Percentiles rank a stretch among this genome's conserved stretches.
Evolutionary conservation across 2,888 invertebrate genomes (phyloP).

Genomic region (Thera britannica): DNA sequence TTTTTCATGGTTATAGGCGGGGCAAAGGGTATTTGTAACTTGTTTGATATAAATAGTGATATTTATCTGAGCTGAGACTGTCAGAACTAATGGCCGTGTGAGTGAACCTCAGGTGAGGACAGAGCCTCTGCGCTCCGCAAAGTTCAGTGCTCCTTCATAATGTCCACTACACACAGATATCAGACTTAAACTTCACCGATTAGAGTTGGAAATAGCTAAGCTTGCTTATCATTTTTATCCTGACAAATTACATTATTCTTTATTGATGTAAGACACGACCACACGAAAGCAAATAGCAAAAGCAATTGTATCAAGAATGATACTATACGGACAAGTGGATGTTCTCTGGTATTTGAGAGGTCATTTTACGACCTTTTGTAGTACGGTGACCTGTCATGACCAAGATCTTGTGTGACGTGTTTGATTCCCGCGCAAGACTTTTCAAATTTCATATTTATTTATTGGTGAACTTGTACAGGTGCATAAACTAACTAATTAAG

Average conservation of each 20-base stretch:
- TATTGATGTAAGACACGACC: conserved; percentile 60
- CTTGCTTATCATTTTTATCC: conserved; percentile 45
- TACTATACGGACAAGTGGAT: background rate
- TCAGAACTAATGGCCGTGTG: conserved; percentile 75
- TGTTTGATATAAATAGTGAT: conserved; percentile 45
- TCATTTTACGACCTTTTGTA: conserved; percentile 15
- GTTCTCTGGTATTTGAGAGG: background rate
- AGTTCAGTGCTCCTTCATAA: conserved; percentile 78
- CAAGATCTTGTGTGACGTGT: background rate
- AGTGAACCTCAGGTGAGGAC: conserved; percentile 78
- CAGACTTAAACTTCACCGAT: conserved; percentile 51
- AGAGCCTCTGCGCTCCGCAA: conserved; percentile 70
- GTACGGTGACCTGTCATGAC: conserved; percentile 37
- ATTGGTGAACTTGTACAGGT: too few species aligned
- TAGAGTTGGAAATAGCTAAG: conserved; percentile 21
- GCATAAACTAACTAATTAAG: too few species aligned
- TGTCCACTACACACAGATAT: conserved; percentile 52
- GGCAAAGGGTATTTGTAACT: too few species aligned
- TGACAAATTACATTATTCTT: conserved; percentile 62
- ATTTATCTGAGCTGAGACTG: conserved; percentile 71
- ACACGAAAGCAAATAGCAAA: conserved; percentile 40
- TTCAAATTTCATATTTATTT: too few species aligned
- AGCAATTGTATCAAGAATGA: background rate
- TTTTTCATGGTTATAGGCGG: too few species aligned
- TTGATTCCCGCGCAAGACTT: too few species aligned